phyloP scores from a whole-genome alignment of 2,797 vertebrate species.

The Myotis vivesi region DNA sequence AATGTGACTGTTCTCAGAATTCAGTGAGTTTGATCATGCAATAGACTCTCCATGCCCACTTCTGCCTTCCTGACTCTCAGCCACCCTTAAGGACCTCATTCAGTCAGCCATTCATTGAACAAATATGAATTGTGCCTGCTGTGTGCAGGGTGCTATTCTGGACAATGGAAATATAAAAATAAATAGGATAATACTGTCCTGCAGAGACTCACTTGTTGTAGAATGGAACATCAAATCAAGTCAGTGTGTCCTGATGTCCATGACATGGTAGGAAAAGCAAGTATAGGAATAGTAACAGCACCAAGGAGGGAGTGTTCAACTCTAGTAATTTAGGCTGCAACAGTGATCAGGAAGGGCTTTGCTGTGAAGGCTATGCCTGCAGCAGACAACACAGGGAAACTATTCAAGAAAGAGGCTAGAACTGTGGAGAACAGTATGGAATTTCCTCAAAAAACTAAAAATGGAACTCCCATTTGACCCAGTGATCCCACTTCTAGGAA shows the following conservation, averaged over 20 bases:
- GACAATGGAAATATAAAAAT: background rate
- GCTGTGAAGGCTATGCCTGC: background rate
- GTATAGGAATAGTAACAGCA: accelerated
- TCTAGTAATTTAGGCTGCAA: background rate
- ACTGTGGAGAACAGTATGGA: too few relatives aligned
- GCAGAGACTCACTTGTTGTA: background rate
- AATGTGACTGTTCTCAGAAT: background rate
- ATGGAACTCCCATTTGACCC: too few relatives aligned
- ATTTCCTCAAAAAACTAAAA: too few relatives aligned
- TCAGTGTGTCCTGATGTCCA: background rate
- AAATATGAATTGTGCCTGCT: background rate
- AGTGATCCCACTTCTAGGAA: too few relatives aligned
- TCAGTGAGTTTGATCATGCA: background rate
- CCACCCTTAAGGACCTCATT: background rate
- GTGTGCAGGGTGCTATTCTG: too few relatives aligned
- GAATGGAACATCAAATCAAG: background rate
- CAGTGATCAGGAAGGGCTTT: background rate
- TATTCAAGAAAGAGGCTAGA: background rate
- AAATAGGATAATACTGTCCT: background rate
- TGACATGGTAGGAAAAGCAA: background rate
- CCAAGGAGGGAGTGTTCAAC: accelerated
- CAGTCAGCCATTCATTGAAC: background rate
- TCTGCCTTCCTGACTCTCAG: background rate
- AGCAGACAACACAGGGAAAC: background rate
- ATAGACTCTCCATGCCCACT: background rate